Evolutionary conservation across 1,140 invertebrate species (phyloP), one percentile per base, ranked within the genome.

Genomic region (Drosophila nikananu): DNA sequence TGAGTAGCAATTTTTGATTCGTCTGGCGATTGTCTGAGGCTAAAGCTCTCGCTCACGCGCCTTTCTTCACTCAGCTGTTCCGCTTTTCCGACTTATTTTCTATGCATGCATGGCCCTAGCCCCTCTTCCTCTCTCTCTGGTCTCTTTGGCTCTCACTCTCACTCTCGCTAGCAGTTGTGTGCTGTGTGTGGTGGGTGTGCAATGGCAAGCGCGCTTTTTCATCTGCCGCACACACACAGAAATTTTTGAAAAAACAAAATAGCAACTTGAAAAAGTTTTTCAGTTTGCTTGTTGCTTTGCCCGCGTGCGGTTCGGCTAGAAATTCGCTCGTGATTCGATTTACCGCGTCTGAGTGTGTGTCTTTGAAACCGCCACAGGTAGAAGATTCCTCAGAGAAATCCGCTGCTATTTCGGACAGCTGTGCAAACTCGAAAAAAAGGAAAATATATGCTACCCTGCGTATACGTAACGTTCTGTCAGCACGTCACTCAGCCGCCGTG

Each of bases 271-370:
- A 76, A 83, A 90, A 81, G 82, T 89, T 89, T 82, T 91, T 91
- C 83, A 91, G 89, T 91, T 91, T 81, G 89, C 89, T 91, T 86
- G 90, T 91, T 91, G 89, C 89, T 86, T 76, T 77, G 57, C 73
- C 77, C 84, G 89, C 89, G 89, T 89, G 73, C 89, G 84, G 89
- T 91, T 91, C 48, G 77, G 76, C 58, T 58, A 49, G 55, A 67
- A 57, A 55, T 42, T 68, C 39, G 42, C 57, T 68, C 15, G 35
- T 49, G 17, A 21, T 7, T 52, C 35, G 17, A 17, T 19, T 44
- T 13, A 13, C 32, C n/a, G 17, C 42, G 15, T 15, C 52, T 39
- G 27, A 66, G 15, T 21, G 17, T 17, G 21, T 17, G 13, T 48
- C 60, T 70, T 51, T 41, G 59, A 76, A 62, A 68, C 70, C 57